Evolutionary conservation across 2,888 invertebrate genomes (phyloP).

Genomic region (Melinaea marsaeus): DNA sequence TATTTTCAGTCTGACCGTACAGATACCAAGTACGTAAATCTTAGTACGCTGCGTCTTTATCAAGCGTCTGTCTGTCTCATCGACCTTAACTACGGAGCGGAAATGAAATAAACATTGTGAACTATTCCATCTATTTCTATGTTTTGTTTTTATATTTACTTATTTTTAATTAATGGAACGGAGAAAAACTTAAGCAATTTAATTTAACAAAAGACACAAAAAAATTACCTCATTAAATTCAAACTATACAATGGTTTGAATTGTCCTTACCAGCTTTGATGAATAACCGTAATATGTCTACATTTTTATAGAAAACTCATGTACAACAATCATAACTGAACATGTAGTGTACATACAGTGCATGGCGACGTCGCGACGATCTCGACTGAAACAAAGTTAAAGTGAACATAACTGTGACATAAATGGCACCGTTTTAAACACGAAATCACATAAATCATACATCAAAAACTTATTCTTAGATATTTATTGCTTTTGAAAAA

Average conservation of each 20-base stretch:
- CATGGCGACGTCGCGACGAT: constrained; percentile 41
- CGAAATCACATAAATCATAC: constrained; percentile 58
- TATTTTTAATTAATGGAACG: too few species aligned
- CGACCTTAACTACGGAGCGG: constrained; percentile 44
- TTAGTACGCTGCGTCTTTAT: constrained; percentile 40
- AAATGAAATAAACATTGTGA: constrained; percentile 48
- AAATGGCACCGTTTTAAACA: constrained; percentile 52
- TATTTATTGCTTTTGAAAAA: constrained; percentile 3
- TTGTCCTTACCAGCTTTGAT: neutral
- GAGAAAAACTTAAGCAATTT: too few species aligned
- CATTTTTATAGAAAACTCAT: too few species aligned
- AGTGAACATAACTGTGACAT: constrained; percentile 61
- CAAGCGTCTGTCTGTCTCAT: constrained; percentile 49
- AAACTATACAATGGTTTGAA: too few species aligned
- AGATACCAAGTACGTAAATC: constrained; percentile 48
- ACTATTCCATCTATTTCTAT: constrained; percentile 23
- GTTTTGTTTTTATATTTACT: constrained; percentile 19
- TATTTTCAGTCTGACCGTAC: constrained; percentile 42
- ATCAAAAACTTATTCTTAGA: constrained; percentile 13
- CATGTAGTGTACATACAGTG: neutral
- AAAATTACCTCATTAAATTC: too few species aligned
- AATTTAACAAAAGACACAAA: too few species aligned
- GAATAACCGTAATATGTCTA: neutral
- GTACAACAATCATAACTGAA: neutral
- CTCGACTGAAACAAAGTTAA: constrained; percentile 48